These are phyloP conservation scores for Tragulus kanchil DNA, from an alignment of 2,113 vertebrate genomes.

Conservation along the genomic window DNA sequence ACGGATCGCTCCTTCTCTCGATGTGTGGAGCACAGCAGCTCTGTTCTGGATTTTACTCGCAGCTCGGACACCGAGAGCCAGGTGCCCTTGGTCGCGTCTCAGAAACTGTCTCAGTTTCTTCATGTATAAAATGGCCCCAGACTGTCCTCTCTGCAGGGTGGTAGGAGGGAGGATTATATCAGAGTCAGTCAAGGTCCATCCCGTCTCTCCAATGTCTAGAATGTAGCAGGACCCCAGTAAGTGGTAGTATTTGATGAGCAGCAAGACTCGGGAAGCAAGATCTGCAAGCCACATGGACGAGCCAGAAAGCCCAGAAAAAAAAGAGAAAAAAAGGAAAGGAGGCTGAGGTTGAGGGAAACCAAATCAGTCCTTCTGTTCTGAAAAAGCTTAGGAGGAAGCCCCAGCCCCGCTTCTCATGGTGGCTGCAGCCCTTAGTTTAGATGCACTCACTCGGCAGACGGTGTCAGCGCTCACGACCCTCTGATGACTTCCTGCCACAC, in stretches of 20 bases:
- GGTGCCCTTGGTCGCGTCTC: neutral
- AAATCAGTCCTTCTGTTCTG: neutral
- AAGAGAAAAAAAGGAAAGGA: neutral
- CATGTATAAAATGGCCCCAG: neutral
- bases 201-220: neutral
- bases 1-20: neutral
- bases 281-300: too few relatives aligned
- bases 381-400: too few relatives aligned
- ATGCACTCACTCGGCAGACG: neutral
- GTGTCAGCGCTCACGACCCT: too few relatives aligned
- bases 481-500: too few relatives aligned
- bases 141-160: too few relatives aligned
- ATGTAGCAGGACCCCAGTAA: neutral
- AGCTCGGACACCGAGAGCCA: neutral
- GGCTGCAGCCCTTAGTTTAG: neutral
- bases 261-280: neutral
- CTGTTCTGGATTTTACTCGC: neutral
- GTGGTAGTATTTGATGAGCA: neutral
- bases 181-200: neutral
- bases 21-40: neutral
- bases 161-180: neutral
- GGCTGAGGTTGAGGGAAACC: neutral
- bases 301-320: neutral
- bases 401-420: accelerated
- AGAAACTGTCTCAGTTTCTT: neutral